phyloP scores from a whole-genome alignment of 1,140 invertebrate genomes.

The Teleogryllus occipitalis region DNA sequence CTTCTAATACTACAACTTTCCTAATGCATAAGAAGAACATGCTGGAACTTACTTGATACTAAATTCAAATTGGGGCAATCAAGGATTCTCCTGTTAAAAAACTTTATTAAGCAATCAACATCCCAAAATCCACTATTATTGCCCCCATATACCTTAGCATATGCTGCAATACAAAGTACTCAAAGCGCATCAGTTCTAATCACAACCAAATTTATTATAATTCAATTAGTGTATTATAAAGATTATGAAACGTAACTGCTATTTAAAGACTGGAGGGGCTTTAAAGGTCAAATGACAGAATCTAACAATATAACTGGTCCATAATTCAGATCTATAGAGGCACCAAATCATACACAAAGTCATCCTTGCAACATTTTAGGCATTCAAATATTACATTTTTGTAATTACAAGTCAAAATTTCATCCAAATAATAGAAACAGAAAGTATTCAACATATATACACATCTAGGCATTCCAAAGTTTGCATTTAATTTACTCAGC shows the following conservation, averaged over 20 bases:
- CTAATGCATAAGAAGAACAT: too few relatives aligned
- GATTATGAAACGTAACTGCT: neutral
- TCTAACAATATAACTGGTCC: neutral
- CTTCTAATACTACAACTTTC: too few relatives aligned
- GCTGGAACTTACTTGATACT: too few relatives aligned
- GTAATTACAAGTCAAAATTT: neutral
- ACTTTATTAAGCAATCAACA: conserved; percentile 5
- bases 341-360: neutral
- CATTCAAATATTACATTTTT: neutral
- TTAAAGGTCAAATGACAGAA: neutral
- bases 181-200: neutral
- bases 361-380: neutral
- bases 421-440: neutral
- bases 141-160: neutral
- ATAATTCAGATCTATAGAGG: neutral
- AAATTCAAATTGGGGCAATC: neutral
- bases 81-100: neutral
- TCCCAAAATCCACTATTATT: neutral
- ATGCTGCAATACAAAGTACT: neutral
- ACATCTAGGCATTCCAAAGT: neutral
- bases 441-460: neutral
- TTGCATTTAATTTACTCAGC: neutral
- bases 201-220: conserved; percentile 1
- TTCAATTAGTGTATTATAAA: neutral
- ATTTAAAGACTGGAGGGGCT: neutral